A percentile compares a stretch with the other conserved stretches of the same genome.
Evolutionary conservation across 1,140 invertebrate species (phyloP).

Genomic region (Diachasmimorpha longicaudata): DNA sequence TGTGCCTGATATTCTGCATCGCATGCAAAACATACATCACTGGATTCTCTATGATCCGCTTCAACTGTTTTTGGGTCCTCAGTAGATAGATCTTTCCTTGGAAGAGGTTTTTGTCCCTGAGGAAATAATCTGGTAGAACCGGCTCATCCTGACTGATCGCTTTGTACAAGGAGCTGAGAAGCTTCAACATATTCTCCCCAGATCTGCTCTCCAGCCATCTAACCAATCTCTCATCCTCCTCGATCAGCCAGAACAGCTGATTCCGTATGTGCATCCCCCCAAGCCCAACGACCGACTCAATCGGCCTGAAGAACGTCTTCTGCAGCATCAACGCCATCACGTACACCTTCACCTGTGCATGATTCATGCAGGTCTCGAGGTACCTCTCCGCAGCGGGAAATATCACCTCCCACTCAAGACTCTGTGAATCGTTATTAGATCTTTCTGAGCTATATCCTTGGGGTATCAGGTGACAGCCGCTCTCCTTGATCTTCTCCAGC

Average conservation of each 20-base stretch:
- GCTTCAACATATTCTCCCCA: constrained; percentile 69
- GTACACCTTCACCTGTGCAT: constrained; percentile 72
- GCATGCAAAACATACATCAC: constrained; percentile 72
- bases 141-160: constrained; percentile 65
- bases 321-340: constrained; percentile 70
- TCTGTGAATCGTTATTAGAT: constrained; percentile 64
- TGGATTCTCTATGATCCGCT: constrained; percentile 73
- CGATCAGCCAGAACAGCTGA: constrained; percentile 80
- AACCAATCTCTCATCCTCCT: constrained; percentile 67
- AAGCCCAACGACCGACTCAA: constrained; percentile 64
- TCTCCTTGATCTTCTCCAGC: constrained; percentile 69
- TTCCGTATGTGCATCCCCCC: constrained; percentile 73
- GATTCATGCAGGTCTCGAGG: constrained; percentile 72
- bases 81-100: constrained; percentile 71
- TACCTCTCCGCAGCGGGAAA: constrained; percentile 77
- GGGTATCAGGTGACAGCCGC: constrained; percentile 74
- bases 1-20: constrained; percentile 71
- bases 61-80: constrained; percentile 70
- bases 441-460: constrained; percentile 68
- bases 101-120: constrained; percentile 74
- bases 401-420: constrained; percentile 75
- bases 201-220: constrained; percentile 75
- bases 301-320: constrained; percentile 72
- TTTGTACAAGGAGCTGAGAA: constrained; percentile 64
- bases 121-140: constrained; percentile 74